Evolutionary conservation across 37 sponge, comb jelly and placozoan species (phyloP).

Genomic region (Lycopodina hypogea): DNA sequence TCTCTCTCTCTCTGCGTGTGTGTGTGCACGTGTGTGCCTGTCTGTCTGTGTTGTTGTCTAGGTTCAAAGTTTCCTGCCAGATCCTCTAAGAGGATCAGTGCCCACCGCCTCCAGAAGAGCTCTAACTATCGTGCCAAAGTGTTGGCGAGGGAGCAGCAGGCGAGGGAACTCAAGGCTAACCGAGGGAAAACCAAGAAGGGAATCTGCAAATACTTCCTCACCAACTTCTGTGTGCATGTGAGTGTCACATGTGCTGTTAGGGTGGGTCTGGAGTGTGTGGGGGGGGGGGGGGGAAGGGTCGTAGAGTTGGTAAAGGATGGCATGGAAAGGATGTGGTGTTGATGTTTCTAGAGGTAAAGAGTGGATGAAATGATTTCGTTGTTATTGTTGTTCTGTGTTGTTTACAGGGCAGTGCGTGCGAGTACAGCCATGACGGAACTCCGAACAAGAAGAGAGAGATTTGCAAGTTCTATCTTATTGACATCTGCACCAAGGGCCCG

Average conservation of each 20-base stretch:
- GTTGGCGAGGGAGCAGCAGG: constrained; percentile 30
- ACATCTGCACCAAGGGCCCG: constrained; percentile 77
- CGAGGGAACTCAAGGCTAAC: not conserved
- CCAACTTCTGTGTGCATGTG: constrained; percentile 64
- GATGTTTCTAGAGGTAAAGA: no score
- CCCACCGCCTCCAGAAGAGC: constrained; percentile 21
- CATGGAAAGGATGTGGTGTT: no score
- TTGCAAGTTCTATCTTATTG: constrained; percentile 84
- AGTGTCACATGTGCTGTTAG: constrained; percentile 33
- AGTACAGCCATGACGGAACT: constrained; percentile 61
- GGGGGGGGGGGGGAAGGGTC: no score
- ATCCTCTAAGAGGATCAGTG: constrained; percentile 9
- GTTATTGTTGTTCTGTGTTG: not conserved
- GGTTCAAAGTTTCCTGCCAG: not conserved
- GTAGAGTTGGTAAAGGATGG: no score
- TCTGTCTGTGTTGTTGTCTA: not conserved
- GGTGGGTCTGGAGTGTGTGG: not conserved
- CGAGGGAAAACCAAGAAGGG: constrained; percentile 1
- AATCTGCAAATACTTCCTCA: constrained; percentile 64
- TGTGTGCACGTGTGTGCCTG: no score
- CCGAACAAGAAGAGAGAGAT: constrained; percentile 76
- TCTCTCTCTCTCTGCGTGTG: no score
- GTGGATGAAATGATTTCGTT: not conserved
- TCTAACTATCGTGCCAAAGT: constrained; percentile 14
- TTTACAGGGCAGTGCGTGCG: constrained; percentile 71